phyloP scores from a whole-genome alignment of 1,140 invertebrate genomes.

The Holcopasites calliopsidis region DNA sequence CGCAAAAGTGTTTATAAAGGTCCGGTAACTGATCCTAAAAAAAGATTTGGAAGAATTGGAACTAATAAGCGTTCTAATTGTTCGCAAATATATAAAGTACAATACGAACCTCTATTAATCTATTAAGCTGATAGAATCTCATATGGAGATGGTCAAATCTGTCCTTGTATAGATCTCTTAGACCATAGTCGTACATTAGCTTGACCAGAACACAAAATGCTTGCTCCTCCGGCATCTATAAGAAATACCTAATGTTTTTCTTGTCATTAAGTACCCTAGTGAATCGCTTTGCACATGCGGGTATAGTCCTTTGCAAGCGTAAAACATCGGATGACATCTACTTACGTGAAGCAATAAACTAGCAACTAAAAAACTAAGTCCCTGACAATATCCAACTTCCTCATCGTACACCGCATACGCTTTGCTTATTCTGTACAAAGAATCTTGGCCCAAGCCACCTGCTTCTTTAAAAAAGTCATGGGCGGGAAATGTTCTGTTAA shows the following conservation, averaged over 20 bases:
- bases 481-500: conserved; percentile 98
- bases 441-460: conserved; percentile 95
- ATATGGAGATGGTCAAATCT: conserved; percentile 98
- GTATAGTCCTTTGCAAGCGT: conserved; percentile 11
- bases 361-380: conserved; percentile 97
- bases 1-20: conserved; percentile 93
- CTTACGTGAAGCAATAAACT: conserved; percentile 96
- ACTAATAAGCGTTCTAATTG: conserved; percentile 9
- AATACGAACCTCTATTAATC: conserved; percentile 90
- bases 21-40: conserved; percentile 93
- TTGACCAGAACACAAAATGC: conserved; percentile 98
- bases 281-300: not conserved
- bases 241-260: conserved; percentile 48
- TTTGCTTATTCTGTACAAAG: conserved; percentile 96
- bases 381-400: conserved; percentile 99
- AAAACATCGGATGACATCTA: conserved; percentile 53
- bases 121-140: conserved; percentile 97
- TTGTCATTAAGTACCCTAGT: conserved; percentile 24
- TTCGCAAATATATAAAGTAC: not conserved
- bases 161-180: conserved; percentile 97
- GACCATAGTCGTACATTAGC: conserved; percentile 97
- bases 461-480: conserved; percentile 98
- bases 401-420: conserved; percentile 98
- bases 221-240: conserved; percentile 99
- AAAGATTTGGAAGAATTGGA: conserved; percentile 25